phyloP scores from a whole-genome alignment of 2,797 vertebrate genomes.

The Muscicapa comitata region DNA sequence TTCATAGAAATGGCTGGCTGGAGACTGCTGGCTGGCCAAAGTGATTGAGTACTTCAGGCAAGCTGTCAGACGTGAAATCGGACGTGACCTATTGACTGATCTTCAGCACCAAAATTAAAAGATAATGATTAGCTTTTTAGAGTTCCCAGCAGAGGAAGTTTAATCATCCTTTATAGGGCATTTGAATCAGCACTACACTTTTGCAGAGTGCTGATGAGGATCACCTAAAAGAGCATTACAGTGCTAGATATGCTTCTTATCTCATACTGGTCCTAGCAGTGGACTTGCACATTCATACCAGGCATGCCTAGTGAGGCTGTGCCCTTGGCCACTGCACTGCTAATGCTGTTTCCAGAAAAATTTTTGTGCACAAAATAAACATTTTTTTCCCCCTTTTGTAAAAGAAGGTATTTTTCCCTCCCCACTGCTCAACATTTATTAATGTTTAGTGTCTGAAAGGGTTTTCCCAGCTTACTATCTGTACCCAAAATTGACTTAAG shows the following conservation, averaged over 20 bases:
- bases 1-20: neutral
- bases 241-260: neutral
- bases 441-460: neutral
- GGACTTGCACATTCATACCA: neutral
- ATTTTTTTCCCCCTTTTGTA: neutral
- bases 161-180: neutral
- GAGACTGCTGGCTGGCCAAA: neutral
- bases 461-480: neutral
- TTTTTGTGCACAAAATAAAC: neutral
- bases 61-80: conserved; percentile 79
- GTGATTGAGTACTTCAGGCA: neutral
- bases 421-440: neutral
- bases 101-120: conserved; percentile 37
- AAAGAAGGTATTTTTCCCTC: neutral
- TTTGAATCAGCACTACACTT: neutral
- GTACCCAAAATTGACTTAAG: neutral
- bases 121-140: conserved; percentile 38
- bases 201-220: neutral
- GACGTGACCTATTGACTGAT: conserved; percentile 81
- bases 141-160: neutral
- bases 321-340: neutral
- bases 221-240: neutral
- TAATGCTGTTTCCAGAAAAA: neutral
- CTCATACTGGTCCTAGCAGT: neutral
- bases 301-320: neutral